phyloP scores from a whole-genome alignment of 2,888 invertebrate species.

The Dolichomitus sp. region DNA sequence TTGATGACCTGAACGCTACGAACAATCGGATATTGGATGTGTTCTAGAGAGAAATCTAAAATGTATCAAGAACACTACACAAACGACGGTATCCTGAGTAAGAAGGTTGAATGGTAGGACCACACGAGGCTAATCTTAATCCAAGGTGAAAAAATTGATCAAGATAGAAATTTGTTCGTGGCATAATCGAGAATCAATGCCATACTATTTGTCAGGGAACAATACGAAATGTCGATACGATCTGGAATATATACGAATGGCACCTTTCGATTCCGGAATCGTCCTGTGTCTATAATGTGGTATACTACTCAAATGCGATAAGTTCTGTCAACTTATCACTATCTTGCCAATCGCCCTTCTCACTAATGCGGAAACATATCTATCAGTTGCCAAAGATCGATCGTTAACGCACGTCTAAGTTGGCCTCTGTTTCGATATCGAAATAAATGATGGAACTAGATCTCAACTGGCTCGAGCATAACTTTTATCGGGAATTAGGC shows the following conservation, averaged over 20 bases:
- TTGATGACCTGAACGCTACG: conserved; percentile 34
- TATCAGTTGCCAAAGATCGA: conserved; percentile 32
- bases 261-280: not conserved
- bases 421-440: conserved; percentile 11
- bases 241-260: not conserved
- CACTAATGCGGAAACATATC: conserved; percentile 19
- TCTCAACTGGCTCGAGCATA: not conserved
- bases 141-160: not conserved
- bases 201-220: not conserved
- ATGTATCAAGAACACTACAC: not conserved
- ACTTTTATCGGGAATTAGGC: not conserved
- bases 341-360: conserved; percentile 36
- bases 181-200: conserved; percentile 3
- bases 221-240: not conserved
- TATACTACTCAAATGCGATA: conserved; percentile 11
- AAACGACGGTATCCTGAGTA: not conserved
- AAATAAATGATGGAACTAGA: not conserved
- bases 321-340: conserved; percentile 6
- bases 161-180: not conserved
- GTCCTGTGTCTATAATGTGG: not conserved
- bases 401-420: conserved; percentile 29
- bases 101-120: not conserved
- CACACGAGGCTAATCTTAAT: not conserved
- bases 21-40: conserved; percentile 31
- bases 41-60: not conserved